These are phyloP conservation scores for Oscheius sp. DNA, from an alignment of 2,888 invertebrate genomes.

Conservation along the genomic window DNA sequence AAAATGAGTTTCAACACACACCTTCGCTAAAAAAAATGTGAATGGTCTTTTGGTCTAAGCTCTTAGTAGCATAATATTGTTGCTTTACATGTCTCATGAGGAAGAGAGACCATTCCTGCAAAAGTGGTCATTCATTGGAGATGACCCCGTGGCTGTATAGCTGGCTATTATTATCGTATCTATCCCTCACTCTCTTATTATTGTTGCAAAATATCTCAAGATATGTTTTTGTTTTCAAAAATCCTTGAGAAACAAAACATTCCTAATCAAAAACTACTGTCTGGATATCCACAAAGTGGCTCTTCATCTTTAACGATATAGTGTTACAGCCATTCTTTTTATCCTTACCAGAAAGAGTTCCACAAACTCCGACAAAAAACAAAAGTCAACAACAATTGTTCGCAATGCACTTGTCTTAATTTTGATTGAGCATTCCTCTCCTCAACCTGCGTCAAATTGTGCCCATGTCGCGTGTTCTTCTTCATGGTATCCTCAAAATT, in stretches of 20 bases:
- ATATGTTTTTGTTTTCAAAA: too few species aligned
- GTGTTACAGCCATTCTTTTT: background rate
- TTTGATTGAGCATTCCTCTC: conserved; percentile 7
- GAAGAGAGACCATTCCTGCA: too few species aligned
- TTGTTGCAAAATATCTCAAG: too few species aligned
- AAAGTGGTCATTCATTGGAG: too few species aligned
- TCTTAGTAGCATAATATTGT: too few species aligned
- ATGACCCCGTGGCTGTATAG: too few species aligned
- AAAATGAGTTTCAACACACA: background rate
- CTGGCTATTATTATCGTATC: too few species aligned
- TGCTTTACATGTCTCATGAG: too few species aligned
- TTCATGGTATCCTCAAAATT: background rate
- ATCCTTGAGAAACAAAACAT: too few species aligned
- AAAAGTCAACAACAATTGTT: background rate
- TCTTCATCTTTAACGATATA: background rate
- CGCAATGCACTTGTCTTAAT: conserved; percentile 1
- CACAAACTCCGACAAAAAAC: background rate
- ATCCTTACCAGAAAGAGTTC: background rate
- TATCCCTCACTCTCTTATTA: too few species aligned
- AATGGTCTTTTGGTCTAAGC: too few species aligned
- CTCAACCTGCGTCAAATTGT: too few species aligned
- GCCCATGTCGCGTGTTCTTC: background rate
- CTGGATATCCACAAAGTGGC: background rate
- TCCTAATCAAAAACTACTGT: background rate
- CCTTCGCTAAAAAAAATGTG: background rate